These are phyloP conservation scores for Eleginops maclovinus DNA, from an alignment of 2,113 vertebrate genomes.

Conservation along the genomic window DNA sequence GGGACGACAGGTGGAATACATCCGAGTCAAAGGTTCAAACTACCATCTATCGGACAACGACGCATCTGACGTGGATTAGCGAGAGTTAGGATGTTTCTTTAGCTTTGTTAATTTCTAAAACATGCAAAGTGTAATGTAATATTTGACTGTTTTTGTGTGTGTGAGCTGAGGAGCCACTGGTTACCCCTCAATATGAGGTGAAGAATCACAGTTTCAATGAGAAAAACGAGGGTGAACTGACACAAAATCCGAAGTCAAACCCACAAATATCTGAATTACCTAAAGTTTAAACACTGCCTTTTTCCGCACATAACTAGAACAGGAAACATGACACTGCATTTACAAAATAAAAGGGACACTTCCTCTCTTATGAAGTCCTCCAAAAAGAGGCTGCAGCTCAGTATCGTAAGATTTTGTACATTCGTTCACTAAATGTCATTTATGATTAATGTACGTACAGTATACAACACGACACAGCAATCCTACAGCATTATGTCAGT, in stretches of 20 bases:
- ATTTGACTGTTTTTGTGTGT: conserved; percentile 20
- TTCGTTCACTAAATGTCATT: conserved; percentile 11
- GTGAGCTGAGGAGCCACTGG: conserved; percentile 23
- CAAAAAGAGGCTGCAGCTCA: not conserved
- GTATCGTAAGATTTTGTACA: conserved; percentile 25
- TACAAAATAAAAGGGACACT: conserved; percentile 19
- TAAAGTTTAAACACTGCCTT: conserved; percentile 8
- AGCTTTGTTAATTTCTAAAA: conserved; percentile 2
- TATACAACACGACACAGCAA: conserved; percentile 9
- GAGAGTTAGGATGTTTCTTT: conserved; percentile 32
- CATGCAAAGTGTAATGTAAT: conserved; percentile 26
- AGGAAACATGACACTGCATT: conserved; percentile 30
- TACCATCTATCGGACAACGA: conserved; percentile 99
- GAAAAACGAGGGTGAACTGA: conserved; percentile 9
- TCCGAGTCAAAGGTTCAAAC: conserved; percentile 98
- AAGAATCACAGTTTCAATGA: conserved; percentile 4
- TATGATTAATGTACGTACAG: conserved; percentile 8
- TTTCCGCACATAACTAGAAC: not conserved
- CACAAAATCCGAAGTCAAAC: conserved; percentile 5
- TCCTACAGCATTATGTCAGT: not conserved
- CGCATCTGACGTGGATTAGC: conserved; percentile 95
- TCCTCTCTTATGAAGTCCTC: not conserved
- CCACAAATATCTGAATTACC: conserved; percentile 11
- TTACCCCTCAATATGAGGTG: conserved; percentile 17
- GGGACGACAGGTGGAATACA: conserved; percentile 97